phyloP scores from a whole-genome alignment of 1,140 invertebrate species.

The Drosophila arizonae region DNA sequence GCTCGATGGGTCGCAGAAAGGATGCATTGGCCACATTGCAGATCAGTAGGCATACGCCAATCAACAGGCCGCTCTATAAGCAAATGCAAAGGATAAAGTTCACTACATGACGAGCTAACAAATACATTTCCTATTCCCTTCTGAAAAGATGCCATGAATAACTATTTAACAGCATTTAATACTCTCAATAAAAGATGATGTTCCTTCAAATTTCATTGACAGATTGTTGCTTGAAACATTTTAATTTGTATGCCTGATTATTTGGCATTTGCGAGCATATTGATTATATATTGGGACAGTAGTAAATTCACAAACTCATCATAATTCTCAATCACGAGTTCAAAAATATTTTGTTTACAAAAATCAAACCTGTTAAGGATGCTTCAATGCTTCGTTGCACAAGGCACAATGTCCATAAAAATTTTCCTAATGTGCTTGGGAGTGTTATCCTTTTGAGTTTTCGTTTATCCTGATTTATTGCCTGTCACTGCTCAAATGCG shows the following conservation, averaged over 20 bases:
- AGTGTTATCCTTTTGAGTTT: constrained; percentile 61
- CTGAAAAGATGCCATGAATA: too few species aligned
- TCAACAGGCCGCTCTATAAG: constrained; percentile 67
- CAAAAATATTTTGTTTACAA: too few species aligned
- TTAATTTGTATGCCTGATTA: too few species aligned
- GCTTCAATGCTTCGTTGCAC: neutral
- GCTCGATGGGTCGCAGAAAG: constrained; percentile 65
- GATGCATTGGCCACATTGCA: constrained; percentile 68
- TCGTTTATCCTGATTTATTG: constrained; percentile 78
- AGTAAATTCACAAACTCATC: too few species aligned
- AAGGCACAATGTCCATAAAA: neutral
- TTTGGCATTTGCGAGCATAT: too few species aligned
- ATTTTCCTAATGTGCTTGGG: constrained; percentile 36
- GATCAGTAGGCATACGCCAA: constrained; percentile 67
- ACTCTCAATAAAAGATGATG: too few species aligned
- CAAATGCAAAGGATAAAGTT: neutral
- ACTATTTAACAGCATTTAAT: too few species aligned
- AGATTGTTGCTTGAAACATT: too few species aligned
- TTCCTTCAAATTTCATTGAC: too few species aligned
- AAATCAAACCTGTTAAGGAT: neutral
- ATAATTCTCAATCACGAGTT: too few species aligned
- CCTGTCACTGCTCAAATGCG: constrained; percentile 32
- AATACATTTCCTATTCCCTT: neutral
- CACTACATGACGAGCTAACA: neutral
- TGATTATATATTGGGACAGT: too few species aligned